Base-by-base conservation (phyloP, 2,113 vertebrate genomes). In the Calyptomena viridis region DNA sequence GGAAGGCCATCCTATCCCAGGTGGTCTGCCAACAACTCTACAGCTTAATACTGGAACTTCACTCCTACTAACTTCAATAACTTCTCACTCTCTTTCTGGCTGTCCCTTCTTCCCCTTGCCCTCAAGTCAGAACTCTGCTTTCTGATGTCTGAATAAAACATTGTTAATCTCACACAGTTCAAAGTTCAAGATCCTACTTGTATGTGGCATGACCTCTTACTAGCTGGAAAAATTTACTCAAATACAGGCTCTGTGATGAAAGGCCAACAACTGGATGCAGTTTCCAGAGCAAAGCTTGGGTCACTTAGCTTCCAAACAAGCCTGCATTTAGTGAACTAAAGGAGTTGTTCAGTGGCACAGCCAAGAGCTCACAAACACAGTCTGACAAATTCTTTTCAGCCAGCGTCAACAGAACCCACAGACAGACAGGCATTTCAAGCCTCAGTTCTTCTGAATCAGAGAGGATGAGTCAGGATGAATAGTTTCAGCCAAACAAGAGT, bases 381-480 rank as follows among this genome's bases (percentile, higher is more conserved):
- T 52, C 83, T 78, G 80, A 89, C 88, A 88, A 83, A 96, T 95
- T 94, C 92, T 89, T 96, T 94, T 91, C 59, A 47, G 85, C 10
- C 8, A 77, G 83, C 42, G 23, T 92, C 95, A 96, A 22, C 8
- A 60, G 73, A 10, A 47, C 19, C 50, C 85, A 42, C 75, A 88
- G 87, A 93, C 84, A 93, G 75, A 69, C 62, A 33, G 7, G 5
- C 76, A 82, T 90, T 96, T 92, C 66, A 93, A 93, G 83, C 83
- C 59, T 96, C 93, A 82, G 49, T 53, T 92, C 93, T 87, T 83
- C 83, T 95, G 79, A 95, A 88, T 96, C 69, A 79, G 49, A 92
- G 31, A 59, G 67, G 53, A 84, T 86, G 79, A 95, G 95, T 83
- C 76, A 76, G 72, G 85, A 75, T 90, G 73, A 91, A 88, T 7